Evolutionary conservation across 2,888 invertebrate genomes (phyloP).

Genomic region (Limnephilus marmoratus): DNA sequence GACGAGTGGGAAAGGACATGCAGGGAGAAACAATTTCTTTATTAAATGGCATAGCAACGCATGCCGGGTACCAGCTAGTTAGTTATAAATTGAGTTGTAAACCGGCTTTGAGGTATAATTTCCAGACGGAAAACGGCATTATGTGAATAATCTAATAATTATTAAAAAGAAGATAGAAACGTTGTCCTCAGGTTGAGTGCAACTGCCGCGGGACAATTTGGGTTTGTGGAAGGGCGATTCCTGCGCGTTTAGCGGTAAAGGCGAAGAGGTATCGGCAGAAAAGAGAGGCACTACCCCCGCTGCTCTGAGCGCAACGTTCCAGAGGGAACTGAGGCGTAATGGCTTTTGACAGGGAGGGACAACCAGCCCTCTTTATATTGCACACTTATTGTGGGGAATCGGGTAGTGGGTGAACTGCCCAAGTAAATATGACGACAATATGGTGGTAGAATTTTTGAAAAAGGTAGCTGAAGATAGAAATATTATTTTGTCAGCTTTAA

Average conservation of each 20-base stretch:
- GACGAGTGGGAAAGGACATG: too few relatives aligned
- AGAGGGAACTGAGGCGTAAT: neutral
- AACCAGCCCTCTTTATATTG: neutral
- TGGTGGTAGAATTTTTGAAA: too few relatives aligned
- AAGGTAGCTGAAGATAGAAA: too few relatives aligned
- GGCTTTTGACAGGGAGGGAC: neutral
- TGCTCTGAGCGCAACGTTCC: neutral
- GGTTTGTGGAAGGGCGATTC: neutral
- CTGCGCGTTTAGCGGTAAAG: constrained; percentile 6
- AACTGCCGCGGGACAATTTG: neutral
- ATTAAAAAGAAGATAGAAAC: neutral
- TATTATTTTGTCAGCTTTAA: too few relatives aligned
- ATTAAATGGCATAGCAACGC: too few relatives aligned
- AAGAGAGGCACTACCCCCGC: neutral
- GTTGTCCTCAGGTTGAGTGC: neutral
- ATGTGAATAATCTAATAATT: too few relatives aligned
- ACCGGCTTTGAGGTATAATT: too few relatives aligned
- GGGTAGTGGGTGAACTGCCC: neutral
- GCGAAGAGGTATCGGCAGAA: neutral
- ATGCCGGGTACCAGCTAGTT: too few relatives aligned
- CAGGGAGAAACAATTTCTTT: too few relatives aligned
- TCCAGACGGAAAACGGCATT: too few relatives aligned
- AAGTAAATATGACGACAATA: neutral
- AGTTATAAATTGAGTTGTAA: too few relatives aligned
- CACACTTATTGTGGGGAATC: neutral